Conservation (phyloP, 2,113 vertebrate species). For the Coregonus clupeaformis region DNA sequence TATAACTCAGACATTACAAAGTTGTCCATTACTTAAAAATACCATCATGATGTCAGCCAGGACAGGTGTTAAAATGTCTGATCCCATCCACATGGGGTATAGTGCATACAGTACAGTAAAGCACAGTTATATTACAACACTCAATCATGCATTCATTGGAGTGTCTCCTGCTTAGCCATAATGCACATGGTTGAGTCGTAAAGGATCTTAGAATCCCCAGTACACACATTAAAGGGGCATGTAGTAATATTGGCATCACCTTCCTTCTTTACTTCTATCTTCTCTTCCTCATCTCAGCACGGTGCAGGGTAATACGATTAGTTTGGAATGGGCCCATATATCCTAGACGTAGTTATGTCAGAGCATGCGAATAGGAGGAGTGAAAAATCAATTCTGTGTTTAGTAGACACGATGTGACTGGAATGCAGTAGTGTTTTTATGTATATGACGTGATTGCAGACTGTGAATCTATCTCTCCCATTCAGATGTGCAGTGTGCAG, state of each 20-base stretch:
- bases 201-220: not conserved
- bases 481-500: no score
- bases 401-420: not conserved
- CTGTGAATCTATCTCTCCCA: not conserved
- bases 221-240: not conserved
- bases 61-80: no score
- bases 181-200: no score
- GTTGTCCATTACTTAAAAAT: no score
- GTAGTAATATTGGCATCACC: not conserved
- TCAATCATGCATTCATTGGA: no score
- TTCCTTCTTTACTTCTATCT: not conserved
- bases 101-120: no score
- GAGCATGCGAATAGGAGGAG: not conserved
- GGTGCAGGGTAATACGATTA: slow-evolving; percentile 9
- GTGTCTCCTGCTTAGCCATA: no score
- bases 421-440: not conserved
- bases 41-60: no score
- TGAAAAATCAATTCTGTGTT: slow-evolving; percentile 17
- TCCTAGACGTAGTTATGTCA: slow-evolving; percentile 16
- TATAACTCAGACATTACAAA: no score
- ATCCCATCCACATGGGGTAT: no score
- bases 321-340: not conserved
- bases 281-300: not conserved
- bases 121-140: no score
- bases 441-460: not conserved